These are phyloP conservation scores for Apamea sordens DNA, from an alignment of 2,888 invertebrate species.

Conservation along the genomic window DNA sequence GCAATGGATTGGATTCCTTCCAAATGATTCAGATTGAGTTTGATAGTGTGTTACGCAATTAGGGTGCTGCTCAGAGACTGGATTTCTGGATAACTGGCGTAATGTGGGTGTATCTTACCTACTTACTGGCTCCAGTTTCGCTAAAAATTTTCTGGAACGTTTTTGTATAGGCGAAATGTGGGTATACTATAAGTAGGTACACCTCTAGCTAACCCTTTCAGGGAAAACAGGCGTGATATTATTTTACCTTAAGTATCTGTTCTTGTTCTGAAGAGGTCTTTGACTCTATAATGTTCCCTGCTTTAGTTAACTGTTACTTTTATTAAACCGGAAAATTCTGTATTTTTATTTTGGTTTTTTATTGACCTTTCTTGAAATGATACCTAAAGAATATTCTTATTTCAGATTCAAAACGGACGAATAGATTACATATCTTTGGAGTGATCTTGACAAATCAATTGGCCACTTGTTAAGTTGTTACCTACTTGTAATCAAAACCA, in stretches of 20 bases:
- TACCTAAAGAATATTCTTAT: neutral
- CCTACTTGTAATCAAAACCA: neutral
- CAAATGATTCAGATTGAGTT: too few relatives aligned
- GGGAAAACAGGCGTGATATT: neutral
- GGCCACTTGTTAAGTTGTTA: neutral
- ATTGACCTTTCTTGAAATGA: neutral
- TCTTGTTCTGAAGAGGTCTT: neutral
- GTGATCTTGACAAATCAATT: neutral
- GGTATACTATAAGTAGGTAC: neutral
- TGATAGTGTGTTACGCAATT: too few relatives aligned
- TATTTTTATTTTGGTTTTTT: neutral
- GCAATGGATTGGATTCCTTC: too few relatives aligned
- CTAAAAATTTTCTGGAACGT: neutral
- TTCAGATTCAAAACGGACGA: neutral
- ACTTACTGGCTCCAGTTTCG: neutral
- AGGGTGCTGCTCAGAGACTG: too few relatives aligned
- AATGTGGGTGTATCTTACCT: neutral
- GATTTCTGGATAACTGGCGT: neutral
- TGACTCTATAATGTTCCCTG: neutral
- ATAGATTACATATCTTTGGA: neutral
- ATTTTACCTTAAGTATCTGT: neutral
- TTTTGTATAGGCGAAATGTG: neutral
- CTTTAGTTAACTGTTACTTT: neutral
- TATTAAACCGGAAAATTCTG: neutral
- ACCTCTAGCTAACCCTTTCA: neutral